A percentile compares a stretch with the other conserved stretches of the same genome.
Conservation (phyloP, 2,888 invertebrate species). For the Orthosia cruda region DNA sequence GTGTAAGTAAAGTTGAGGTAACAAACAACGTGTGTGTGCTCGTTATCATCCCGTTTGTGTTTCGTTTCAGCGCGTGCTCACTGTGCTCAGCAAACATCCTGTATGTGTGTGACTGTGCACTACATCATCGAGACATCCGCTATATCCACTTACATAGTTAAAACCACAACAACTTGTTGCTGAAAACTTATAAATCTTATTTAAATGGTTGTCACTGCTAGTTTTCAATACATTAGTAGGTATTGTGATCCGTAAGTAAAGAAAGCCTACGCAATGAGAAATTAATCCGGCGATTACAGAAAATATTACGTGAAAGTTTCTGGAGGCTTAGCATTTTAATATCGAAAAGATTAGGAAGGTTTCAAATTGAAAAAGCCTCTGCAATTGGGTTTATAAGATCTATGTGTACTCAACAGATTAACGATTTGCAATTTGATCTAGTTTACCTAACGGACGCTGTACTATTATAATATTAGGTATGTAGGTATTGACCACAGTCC, state of each 20-base stretch:
- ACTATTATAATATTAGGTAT: too few species aligned
- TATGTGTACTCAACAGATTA: conserved; percentile 30
- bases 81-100: not conserved
- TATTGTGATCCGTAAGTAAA: too few species aligned
- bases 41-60: conserved; percentile 23
- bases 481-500: not conserved
- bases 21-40: conserved; percentile 4
- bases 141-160: not conserved
- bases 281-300: too few species aligned
- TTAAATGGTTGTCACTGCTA: too few species aligned
- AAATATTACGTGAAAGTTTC: not conserved
- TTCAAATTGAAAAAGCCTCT: not conserved
- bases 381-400: conserved; percentile 9
- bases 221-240: too few species aligned
- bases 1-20: conserved; percentile 13
- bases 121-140: too few species aligned
- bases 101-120: not conserved
- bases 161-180: too few species aligned
- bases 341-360: not conserved
- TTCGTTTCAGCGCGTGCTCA: conserved; percentile 9
- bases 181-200: too few species aligned
- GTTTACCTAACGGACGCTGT: conserved; percentile 9
- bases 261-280: too few species aligned
- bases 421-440: conserved; percentile 26
- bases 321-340: not conserved